These are phyloP conservation scores for Mesocricetus auratus DNA, from an alignment of 2,113 vertebrate species.

Conservation along the genomic window DNA sequence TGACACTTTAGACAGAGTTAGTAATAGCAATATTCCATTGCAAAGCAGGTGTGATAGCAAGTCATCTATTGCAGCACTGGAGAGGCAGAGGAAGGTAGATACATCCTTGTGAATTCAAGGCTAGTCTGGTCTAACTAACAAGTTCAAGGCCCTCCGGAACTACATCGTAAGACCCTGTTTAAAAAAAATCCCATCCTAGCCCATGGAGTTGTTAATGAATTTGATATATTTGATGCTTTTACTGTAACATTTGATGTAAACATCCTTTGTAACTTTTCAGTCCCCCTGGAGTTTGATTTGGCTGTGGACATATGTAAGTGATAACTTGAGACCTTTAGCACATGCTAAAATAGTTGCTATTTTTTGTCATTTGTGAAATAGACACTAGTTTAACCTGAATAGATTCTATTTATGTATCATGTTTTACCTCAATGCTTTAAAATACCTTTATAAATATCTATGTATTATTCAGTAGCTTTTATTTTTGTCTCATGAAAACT, in stretches of 20 bases:
- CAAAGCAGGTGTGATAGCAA: background rate
- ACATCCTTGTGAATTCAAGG: background rate
- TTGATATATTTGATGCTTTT: background rate
- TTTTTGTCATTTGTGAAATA: background rate
- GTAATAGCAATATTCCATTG: background rate
- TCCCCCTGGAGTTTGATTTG: background rate
- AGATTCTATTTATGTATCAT: background rate
- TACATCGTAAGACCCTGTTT: background rate
- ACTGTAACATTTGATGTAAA: background rate
- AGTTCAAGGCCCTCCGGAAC: background rate
- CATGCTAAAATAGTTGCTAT: background rate
- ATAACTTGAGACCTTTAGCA: background rate
- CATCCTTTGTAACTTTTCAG: background rate
- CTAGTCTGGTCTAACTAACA: background rate
- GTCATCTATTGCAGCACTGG: background rate
- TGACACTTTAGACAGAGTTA: background rate
- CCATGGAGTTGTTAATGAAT: background rate
- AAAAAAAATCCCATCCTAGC: background rate
- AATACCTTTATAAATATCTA: background rate
- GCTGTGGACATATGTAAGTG: no score
- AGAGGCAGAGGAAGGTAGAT: background rate
- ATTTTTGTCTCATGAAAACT: background rate
- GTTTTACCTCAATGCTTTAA: background rate
- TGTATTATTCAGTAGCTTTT: constrained; percentile 5
- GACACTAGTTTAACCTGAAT: background rate